Evolutionary conservation across 2,797 vertebrate species (phyloP).

Genomic region (Nannoperca australis): DNA sequence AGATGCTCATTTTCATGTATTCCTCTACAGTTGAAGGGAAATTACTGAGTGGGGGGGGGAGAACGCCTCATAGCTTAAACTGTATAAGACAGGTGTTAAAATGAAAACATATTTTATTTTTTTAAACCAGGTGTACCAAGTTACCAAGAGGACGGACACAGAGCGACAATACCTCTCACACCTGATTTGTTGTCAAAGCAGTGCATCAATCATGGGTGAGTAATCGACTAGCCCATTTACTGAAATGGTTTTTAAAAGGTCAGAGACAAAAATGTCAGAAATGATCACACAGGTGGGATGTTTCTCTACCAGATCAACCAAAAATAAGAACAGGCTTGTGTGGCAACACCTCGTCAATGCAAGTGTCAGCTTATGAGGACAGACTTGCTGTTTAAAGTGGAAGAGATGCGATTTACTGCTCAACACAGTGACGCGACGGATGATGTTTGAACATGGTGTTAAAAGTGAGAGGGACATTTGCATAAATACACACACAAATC

Average conservation of each 20-base stretch:
- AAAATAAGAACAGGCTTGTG: neutral
- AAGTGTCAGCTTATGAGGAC: neutral
- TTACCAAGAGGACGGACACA: neutral
- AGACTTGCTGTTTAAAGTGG: neutral
- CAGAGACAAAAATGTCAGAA: neutral
- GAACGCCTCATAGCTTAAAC: neutral
- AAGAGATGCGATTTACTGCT: constrained; percentile 5
- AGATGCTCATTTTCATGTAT: constrained; percentile 13
- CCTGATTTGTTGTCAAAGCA: neutral
- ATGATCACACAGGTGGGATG: neutral
- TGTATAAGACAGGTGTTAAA: neutral
- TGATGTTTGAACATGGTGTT: neutral
- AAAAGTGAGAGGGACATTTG: constrained; percentile 4
- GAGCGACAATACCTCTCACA: neutral
- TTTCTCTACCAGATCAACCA: neutral
- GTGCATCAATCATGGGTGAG: neutral
- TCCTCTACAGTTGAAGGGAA: constrained; percentile 1
- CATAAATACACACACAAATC: neutral
- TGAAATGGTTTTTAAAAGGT: neutral
- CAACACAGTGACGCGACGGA: neutral
- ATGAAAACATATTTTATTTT: neutral
- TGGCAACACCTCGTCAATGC: neutral
- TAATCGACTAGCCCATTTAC: neutral
- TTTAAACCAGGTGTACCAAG: neutral
- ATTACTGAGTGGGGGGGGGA: neutral